Percentiles rank a stretch among this genome's conserved stretches.
phyloP scores from a whole-genome alignment of 2,888 invertebrate species.

The Heteromurus nitidus region DNA sequence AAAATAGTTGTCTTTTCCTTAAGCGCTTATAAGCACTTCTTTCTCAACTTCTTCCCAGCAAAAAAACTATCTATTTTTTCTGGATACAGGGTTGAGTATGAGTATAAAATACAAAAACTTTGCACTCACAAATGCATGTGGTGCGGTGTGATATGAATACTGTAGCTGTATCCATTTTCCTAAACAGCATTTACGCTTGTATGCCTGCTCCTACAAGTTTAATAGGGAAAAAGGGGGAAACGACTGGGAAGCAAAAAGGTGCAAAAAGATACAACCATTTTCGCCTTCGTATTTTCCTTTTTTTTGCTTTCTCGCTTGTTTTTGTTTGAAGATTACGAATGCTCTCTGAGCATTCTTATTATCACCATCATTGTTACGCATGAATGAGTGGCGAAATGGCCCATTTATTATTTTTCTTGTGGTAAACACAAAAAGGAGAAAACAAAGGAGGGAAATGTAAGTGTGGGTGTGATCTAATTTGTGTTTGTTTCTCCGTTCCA shows the following conservation, averaged over 20 bases:
- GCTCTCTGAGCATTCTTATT: slow-evolving; percentile 3
- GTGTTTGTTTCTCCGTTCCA: slow-evolving; percentile 16
- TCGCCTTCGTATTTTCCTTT: slow-evolving; percentile 35
- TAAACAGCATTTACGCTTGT: no score
- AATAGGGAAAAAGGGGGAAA: neutral
- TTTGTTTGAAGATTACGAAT: slow-evolving; percentile 41
- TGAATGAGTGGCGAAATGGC: slow-evolving; percentile 28
- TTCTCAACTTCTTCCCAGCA: neutral
- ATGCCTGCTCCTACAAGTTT: no score
- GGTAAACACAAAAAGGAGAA: neutral
- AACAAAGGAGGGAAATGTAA: slow-evolving; percentile 48
- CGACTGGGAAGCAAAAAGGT: neutral
- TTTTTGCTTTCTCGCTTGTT: no score
- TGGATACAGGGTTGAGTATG: no score
- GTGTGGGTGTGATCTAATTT: no score
- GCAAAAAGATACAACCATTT: neutral
- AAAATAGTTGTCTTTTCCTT: slow-evolving; percentile 17
- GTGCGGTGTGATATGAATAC: no score
- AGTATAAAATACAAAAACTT: no score
- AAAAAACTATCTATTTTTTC: no score
- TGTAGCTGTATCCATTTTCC: neutral
- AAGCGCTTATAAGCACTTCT: slow-evolving; percentile 7
- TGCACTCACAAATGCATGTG: no score
- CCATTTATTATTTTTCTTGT: slow-evolving; percentile 8
- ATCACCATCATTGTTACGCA: slow-evolving; percentile 48